Conservation (phyloP, 2,797 vertebrate genomes). For the Graptemys geographica region DNA sequence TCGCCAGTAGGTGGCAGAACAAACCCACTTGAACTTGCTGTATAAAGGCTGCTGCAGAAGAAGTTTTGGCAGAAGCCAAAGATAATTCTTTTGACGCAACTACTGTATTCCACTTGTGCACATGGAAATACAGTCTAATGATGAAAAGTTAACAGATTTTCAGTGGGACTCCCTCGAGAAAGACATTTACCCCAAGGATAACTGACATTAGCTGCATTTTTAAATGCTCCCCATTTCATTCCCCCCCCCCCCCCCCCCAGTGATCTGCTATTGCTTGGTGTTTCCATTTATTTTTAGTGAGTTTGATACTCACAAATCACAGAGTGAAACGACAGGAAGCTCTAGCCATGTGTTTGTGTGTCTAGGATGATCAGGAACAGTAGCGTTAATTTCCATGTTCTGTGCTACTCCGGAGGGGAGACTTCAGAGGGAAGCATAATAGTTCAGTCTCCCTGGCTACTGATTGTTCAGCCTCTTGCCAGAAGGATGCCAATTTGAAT, state of each 20-base stretch:
- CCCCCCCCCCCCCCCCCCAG: rapidly evolving
- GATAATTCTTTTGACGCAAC: neutral
- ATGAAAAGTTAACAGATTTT: neutral
- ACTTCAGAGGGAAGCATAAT: neutral
- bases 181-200: neutral
- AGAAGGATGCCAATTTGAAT: neutral
- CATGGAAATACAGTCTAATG: neutral
- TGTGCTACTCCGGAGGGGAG: neutral
- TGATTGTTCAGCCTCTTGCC: neutral
- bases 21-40: neutral
- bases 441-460: neutral
- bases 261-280: neutral
- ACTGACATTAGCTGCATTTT: neutral
- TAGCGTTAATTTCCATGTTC: neutral
- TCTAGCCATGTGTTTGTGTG: neutral
- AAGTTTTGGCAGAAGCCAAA: neutral
- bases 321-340: neutral
- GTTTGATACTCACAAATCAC: neutral
- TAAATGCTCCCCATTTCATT: neutral
- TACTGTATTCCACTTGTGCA: neutral
- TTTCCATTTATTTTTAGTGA: neutral
- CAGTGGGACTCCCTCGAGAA: neutral
- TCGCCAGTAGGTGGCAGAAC: slow-evolving; percentile 1
- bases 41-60: neutral
- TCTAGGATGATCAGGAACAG: neutral